Evolutionary conservation across 2,888 invertebrate genomes (phyloP), one percentile per base, ranked within the genome.

Genomic region (Eubasilissa splendida): DNA sequence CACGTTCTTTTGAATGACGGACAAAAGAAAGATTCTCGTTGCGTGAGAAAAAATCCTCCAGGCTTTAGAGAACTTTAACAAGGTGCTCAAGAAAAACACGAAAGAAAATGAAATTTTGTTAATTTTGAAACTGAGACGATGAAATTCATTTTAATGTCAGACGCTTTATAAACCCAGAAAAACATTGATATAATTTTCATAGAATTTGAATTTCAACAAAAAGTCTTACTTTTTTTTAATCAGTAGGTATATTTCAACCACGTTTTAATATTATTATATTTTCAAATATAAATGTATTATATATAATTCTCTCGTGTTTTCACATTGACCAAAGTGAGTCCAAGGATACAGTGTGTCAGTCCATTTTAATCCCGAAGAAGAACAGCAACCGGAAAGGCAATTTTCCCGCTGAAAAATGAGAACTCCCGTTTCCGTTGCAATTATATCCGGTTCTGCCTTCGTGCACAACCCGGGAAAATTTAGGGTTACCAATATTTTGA

Each of bases 351-450:
- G 56, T 56, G 58, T 73, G 71, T 73, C 71, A 73, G 56, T 56
- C 56, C 33, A 56, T 56, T 73, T 73, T 56, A 73, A 31, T 73
- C 56, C 56, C 31, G 71, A 58, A 33, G 56, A 73, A 58, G 56
- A 73, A 73, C 58, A n/a, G 58, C n/a, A 56, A n/a, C 71, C 71
- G 71, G 71, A 73, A 73, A 42, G 71, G 56, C 71, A 73, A 73
- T 73, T 56, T 73, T 73, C 71, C 42, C 33, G 33, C 71, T 73
- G 71, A 73, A 73, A 73, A 56, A 73, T 73, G 71, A 73, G 71
- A 73, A 73, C 12, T 31, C 54, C 71, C 71, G 54, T 52, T 42
- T 73, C 71, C 71, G 71, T 22, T 73, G 71, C 71, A 73, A 56
- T 73, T 56, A 73, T 73, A 56, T 73, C 71, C 71, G 71, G 71